phyloP scores from a whole-genome alignment of 2,113 vertebrate species.

The Gopherus flavomarginatus region DNA sequence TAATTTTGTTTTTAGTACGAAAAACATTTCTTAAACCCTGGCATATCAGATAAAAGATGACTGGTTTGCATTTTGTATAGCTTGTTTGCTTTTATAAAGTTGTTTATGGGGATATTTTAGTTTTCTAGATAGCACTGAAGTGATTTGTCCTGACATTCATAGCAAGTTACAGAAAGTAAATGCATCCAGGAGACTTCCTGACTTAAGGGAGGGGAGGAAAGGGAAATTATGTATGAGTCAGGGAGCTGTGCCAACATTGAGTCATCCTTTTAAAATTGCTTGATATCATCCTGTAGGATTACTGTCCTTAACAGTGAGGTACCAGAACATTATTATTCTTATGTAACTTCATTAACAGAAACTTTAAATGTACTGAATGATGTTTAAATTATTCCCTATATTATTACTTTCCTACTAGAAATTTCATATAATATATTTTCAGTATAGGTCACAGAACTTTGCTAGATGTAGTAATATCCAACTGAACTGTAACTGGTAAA shows the following conservation, averaged over 20 bases:
- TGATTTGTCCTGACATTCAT: conserved; percentile 41
- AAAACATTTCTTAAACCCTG: not conserved
- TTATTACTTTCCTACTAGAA: not conserved
- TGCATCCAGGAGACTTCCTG: conserved; percentile 78
- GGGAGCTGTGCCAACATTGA: conserved; percentile 75
- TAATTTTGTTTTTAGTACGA: not conserved
- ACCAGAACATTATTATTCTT: conserved; percentile 39
- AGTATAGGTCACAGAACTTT: not conserved
- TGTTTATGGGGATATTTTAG: not conserved
- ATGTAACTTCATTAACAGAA: conserved; percentile 33
- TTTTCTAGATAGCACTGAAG: conserved; percentile 44
- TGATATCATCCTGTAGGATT: conserved; percentile 60
- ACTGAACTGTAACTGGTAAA: not conserved
- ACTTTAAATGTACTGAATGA: conserved; percentile 31
- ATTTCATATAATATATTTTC: not conserved
- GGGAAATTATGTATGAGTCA: conserved; percentile 80
- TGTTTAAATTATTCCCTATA: conserved; percentile 11
- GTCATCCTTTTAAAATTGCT: conserved; percentile 80
- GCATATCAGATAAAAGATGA: not conserved
- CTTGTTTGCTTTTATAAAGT: not conserved
- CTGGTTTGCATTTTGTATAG: not conserved
- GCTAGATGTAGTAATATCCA: not conserved
- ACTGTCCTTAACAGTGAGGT: conserved; percentile 44
- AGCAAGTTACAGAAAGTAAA: conserved; percentile 70
- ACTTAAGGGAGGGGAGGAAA: conserved; percentile 80